phyloP scores from a whole-genome alignment of 2,113 vertebrate species.

The Leucoraja erinaceus region DNA sequence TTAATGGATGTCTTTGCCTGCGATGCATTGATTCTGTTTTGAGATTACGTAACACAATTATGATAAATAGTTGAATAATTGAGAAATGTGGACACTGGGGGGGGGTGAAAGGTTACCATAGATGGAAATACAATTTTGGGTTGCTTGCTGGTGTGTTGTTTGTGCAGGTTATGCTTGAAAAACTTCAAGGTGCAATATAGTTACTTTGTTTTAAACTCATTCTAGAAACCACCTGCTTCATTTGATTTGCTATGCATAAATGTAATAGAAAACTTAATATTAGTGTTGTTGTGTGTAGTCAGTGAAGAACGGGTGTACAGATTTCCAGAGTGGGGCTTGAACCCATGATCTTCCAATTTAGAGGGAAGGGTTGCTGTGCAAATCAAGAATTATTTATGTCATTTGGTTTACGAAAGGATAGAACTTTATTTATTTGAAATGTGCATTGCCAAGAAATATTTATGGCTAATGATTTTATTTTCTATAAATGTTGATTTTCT shows the following conservation, averaged over 20 bases:
- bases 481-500: too few relatives aligned
- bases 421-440: too few relatives aligned
- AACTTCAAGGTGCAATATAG: too few relatives aligned
- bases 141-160: background rate
- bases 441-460: too few relatives aligned
- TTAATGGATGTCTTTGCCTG: background rate
- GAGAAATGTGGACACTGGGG: too few relatives aligned
- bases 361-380: too few relatives aligned
- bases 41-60: background rate
- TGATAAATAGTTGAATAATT: background rate
- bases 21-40: background rate
- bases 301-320: background rate
- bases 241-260: background rate
- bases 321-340: background rate
- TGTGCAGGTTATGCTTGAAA: background rate
- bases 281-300: background rate
- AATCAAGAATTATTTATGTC: too few relatives aligned
- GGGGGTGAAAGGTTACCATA: too few relatives aligned
- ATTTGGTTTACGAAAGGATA: too few relatives aligned
- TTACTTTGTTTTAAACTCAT: too few relatives aligned
- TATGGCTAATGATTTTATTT: too few relatives aligned
- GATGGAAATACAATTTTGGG: background rate
- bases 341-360: background rate
- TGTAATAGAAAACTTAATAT: background rate
- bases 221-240: background rate